These are phyloP conservation scores for Boleophthalmus pectinirostris DNA, from an alignment of 2,113 vertebrate genomes.

Conservation along the genomic window DNA sequence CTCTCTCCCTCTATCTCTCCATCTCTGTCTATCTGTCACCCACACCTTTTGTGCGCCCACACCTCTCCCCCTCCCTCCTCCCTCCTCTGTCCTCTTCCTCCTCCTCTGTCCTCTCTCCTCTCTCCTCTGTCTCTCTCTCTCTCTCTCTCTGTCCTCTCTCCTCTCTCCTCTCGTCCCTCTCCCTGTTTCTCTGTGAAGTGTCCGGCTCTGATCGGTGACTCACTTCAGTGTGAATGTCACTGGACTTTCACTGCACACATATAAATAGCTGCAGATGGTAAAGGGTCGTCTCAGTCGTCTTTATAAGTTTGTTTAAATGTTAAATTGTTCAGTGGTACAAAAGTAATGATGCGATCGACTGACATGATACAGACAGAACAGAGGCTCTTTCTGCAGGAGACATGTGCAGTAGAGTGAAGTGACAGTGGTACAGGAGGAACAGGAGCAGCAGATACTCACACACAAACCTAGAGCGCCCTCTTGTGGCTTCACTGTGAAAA, in stretches of 20 bases:
- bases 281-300: no score
- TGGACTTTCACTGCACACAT: background rate
- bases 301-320: no score
- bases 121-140: background rate
- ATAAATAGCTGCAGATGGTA: background rate
- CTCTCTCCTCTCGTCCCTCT: background rate
- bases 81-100: background rate
- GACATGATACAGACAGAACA: no score
- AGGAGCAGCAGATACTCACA: no score
- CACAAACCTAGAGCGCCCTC: no score
- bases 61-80: background rate
- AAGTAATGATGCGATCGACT: no score
- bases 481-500: no score
- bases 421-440: no score
- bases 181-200: background rate
- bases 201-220: background rate
- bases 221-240: constrained; percentile 1
- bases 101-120: background rate
- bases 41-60: background rate
- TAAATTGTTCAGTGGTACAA: no score
- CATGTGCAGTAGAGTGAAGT: no score
- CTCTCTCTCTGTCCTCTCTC: background rate
- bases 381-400: no score
- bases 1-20: background rate
- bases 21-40: background rate